phyloP scores from a whole-genome alignment of 2,888 invertebrate species.

The Dermolepida albohirtum region DNA sequence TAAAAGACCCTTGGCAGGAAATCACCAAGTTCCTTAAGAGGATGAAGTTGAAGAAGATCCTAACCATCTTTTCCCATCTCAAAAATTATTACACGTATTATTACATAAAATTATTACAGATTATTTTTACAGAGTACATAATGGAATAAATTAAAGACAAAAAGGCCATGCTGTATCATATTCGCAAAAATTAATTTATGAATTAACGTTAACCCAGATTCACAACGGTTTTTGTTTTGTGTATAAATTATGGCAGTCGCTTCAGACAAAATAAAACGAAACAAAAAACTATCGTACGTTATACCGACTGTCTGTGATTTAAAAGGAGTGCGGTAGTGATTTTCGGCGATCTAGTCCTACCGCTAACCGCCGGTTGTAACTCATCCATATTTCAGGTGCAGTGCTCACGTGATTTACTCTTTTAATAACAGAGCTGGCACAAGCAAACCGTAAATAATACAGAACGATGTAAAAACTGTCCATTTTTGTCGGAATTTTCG shows the following conservation, averaged over 20 bases:
- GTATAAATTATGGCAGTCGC: background rate
- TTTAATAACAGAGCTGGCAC: conserved; percentile 54
- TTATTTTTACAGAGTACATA: too few species aligned
- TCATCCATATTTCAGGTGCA: conserved; percentile 44
- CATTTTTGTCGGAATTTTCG: conserved; percentile 23
- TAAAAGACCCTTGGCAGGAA: too few species aligned
- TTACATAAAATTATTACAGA: too few species aligned
- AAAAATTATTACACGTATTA: too few species aligned
- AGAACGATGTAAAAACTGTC: conserved; percentile 20
- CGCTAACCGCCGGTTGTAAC: conserved; percentile 31
- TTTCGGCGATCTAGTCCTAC: conserved; percentile 12
- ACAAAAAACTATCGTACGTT: conserved; percentile 7
- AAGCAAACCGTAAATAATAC: conserved; percentile 53
- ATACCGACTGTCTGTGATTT: conserved; percentile 3
- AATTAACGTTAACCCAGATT: conserved; percentile 6
- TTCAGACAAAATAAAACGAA: conserved; percentile 10
- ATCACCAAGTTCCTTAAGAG: too few species aligned
- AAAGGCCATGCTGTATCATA: too few species aligned
- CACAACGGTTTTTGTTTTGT: background rate
- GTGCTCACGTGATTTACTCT: conserved; percentile 52
- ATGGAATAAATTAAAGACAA: too few species aligned
- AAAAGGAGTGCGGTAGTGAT: conserved; percentile 4
- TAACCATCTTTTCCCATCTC: too few species aligned
- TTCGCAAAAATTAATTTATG: too few species aligned
- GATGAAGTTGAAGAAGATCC: too few species aligned